Evolutionary conservation across 2,888 invertebrate genomes (phyloP).

Genomic region (Trachelus iudaicus): DNA sequence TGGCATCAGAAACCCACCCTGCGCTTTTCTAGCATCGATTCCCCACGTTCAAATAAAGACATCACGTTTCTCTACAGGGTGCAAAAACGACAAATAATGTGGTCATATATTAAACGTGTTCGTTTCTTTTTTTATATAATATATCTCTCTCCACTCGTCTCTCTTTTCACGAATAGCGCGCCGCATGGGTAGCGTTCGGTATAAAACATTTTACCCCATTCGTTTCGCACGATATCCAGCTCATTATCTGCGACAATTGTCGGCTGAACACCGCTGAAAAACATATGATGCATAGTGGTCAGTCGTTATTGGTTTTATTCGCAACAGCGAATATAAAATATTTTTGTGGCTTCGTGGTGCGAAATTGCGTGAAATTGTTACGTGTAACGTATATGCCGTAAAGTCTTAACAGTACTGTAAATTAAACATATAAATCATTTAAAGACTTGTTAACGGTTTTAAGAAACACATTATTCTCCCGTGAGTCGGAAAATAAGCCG

Average conservation of each 20-base stretch:
- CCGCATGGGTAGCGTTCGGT: constrained; percentile 11
- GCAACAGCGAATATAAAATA: neutral
- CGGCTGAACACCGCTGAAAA: neutral
- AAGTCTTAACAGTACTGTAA: neutral
- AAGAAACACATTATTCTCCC: neutral
- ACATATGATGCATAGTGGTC: neutral
- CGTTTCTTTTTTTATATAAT: no score
- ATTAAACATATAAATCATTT: neutral
- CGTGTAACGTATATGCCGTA: neutral
- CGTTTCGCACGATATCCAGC: constrained; percentile 29
- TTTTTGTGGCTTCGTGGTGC: neutral
- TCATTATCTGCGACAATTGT: constrained; percentile 27
- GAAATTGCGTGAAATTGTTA: neutral
- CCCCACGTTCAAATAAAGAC: neutral
- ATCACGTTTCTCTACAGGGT: neutral
- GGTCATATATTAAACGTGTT: neutral
- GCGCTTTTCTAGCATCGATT: neutral
- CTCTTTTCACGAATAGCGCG: neutral
- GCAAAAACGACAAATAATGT: neutral
- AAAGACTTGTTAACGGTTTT: neutral
- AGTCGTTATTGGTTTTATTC: neutral
- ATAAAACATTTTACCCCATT: constrained; percentile 35
- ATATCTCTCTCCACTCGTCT: neutral
- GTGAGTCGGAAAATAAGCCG: neutral
- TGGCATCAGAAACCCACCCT: neutral